Percentiles rank a stretch among this genome's conserved stretches.
Conservation (phyloP, 2,888 invertebrate species). For the Patella pellucida region DNA sequence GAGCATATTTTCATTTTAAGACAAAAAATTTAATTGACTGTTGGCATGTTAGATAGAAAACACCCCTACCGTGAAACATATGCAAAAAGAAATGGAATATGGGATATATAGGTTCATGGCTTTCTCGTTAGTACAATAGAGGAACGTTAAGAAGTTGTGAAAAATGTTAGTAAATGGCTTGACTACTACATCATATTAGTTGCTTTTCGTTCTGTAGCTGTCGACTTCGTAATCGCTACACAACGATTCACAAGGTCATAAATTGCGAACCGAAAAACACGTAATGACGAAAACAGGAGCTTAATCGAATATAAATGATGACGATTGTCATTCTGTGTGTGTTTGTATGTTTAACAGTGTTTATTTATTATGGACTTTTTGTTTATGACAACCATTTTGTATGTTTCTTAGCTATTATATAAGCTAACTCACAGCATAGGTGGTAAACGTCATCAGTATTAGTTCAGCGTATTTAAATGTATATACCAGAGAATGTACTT, state of each 20-base stretch:
- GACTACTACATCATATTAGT: too few relatives aligned
- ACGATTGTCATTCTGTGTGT: constrained; percentile 1
- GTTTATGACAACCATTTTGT: not conserved
- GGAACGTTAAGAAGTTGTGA: not conserved
- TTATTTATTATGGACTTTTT: constrained; percentile 1
- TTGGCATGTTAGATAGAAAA: too few relatives aligned
- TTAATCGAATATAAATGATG: constrained; percentile 11
- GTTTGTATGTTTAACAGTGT: constrained; percentile 8
- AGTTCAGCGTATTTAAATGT: too few relatives aligned
- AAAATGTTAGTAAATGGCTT: too few relatives aligned
- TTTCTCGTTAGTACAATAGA: constrained; percentile 10
- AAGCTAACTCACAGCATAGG: not conserved
- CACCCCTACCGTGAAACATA: too few relatives aligned
- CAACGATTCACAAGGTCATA: constrained; percentile 4
- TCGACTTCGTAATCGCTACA: too few relatives aligned
- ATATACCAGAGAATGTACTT: too few relatives aligned
- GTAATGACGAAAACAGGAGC: not conserved
- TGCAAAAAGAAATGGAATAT: too few relatives aligned
- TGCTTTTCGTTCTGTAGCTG: too few relatives aligned
- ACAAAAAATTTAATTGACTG: too few relatives aligned
- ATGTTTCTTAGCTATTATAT: not conserved
- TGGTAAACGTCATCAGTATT: too few relatives aligned
- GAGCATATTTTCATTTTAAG: too few relatives aligned
- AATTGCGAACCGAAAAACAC: constrained; percentile 5
- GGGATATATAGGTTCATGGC: not conserved